Evolutionary conservation across 2,113 vertebrate species (phyloP), one percentile per base, ranked within the genome.

Genomic region (Elachura formosa): DNA sequence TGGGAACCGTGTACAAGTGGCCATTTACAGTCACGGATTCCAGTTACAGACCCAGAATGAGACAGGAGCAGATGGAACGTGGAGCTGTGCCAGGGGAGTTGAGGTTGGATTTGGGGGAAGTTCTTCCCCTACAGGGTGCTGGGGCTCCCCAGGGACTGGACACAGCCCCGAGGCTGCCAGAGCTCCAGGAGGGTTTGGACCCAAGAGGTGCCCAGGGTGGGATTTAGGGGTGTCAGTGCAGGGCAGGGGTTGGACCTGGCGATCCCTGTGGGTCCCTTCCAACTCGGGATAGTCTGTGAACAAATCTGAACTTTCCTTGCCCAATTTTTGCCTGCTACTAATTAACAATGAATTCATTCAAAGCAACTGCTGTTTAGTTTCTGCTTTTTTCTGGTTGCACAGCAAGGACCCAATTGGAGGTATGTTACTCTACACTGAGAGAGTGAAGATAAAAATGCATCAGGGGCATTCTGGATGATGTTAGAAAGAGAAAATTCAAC

Each of bases 1-100:
- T 0, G 2, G 23, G 22, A n/a, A 26, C 7, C 0, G 2, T 11
- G 20, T 19, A 28, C 29, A 34, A 11, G 3, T 3, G 4, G 14
- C 14, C 33, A 11, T 5, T 14, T 14, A 40, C 26, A 31, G 22
- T 25, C 61, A 68, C 8, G 9, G 24, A 19, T n/a, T 38, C 24
- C 28, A 9, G 17, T 49, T 12, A 19, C 11, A 11, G 36, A 26
- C 10, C 22, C 28, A 10, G 14, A 69, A 8, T 2, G 15, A 31
- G 46, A 55, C 38, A 55, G 55, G 1, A 61, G 36, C 18, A 49
- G 38, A 55, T 5, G 4, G 34, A 62, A 34, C 56, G 12, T 1
- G 74, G 34, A 72, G 41, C 31, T 46, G 21, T 12, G 6, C 0
- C 12, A 5, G 12, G 6, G 8, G 1, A 1, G 29, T 5, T 34